Base-by-base conservation (phyloP, 2,888 invertebrate genomes). In the Caenorhabditis zanzibari region DNA sequence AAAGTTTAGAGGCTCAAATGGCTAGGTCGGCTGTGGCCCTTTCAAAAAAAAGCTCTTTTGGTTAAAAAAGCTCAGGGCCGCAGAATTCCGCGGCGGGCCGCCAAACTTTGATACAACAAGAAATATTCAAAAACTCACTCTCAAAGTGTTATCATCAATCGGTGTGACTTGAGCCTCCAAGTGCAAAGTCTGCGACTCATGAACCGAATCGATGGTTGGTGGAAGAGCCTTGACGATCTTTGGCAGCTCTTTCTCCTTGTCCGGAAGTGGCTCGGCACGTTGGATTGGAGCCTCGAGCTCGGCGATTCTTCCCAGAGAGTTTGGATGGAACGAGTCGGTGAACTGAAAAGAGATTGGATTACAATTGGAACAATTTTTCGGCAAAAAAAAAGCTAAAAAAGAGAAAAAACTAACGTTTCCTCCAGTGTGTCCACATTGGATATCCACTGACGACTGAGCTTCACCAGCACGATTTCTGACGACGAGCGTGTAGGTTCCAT, bases 301-400 rank as follows among this genome's bases (percentile, higher is more conserved):
- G 93, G 96, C 96, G 90, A 97, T 97, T 93, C 97, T 96, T 92
- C 96, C 96, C 82, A 97, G 94, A 0, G 97, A 96, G 93, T 96
- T 95, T 93, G 97, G 97, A 92, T 97, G 96, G 93, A 97, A 96
- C 6, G 96, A 95, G 85, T 97, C 96, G 22, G 96, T 96, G 16
- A 96, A 94, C 88, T 90, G 84, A 10, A 88, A 76, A 2, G 6
- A n/a, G n/a, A n/a, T n/a, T n/a, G n/a, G n/a, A n/a, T n/a, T n/a
- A n/a, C n/a, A 5, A 24, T 5, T 1, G 6, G 24, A 49, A 49
- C n/a, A 44, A 44, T 2, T 2, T 44, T 44, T 22, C n/a, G n/a
- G n/a, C n/a, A n/a, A n/a, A n/a, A n/a, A n/a, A n/a, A n/a, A n/a
- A n/a, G n/a, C n/a, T n/a, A n/a, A n/a, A n/a, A n/a, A n/a, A n/a